Evolutionary conservation across 2,888 invertebrate species (phyloP).

Genomic region (Hirtodrosophila alboralis): DNA sequence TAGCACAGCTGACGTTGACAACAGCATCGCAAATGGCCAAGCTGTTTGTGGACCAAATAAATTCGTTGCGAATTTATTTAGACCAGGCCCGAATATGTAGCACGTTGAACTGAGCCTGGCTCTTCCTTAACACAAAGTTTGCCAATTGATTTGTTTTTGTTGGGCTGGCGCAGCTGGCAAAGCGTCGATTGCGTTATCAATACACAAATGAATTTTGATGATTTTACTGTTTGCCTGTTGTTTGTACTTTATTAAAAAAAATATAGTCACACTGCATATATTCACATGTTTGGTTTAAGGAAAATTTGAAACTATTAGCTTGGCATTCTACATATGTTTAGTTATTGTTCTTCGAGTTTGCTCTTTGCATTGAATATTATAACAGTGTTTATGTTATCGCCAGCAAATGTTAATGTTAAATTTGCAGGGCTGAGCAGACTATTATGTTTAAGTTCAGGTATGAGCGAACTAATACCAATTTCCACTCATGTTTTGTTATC

Average conservation of each 20-base stretch:
- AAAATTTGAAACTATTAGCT: slow-evolving; percentile 5
- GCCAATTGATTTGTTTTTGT: slow-evolving; percentile 4
- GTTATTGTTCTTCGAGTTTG: slow-evolving; percentile 8
- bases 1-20: slow-evolving; percentile 60
- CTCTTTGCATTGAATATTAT: slow-evolving; percentile 15
- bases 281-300: slow-evolving; percentile 3
- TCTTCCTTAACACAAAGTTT: slow-evolving; percentile 22
- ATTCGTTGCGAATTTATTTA: slow-evolving; percentile 1
- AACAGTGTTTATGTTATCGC: slow-evolving; percentile 15
- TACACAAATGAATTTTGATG: slow-evolving; percentile 9
- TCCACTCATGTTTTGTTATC: too few species aligned
- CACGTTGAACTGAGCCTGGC: slow-evolving; percentile 8
- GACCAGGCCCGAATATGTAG: slow-evolving; percentile 2
- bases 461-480: too few species aligned
- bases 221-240: slow-evolving; percentile 5
- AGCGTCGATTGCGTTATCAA: slow-evolving; percentile 32
- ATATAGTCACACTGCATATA: too few species aligned
- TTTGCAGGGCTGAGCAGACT: slow-evolving; percentile 27
- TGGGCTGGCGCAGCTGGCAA: slow-evolving; percentile 39
- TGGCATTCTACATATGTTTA: slow-evolving; percentile 10
- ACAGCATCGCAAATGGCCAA: slow-evolving; percentile 36
- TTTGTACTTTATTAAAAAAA: slow-evolving; percentile 3
- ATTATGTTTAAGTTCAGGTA: too few species aligned
- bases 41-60: slow-evolving; percentile 21
- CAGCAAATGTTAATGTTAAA: slow-evolving; percentile 4